Evolutionary conservation across 2,797 vertebrate genomes (phyloP).

Genomic region (Oryzias sinensis): DNA sequence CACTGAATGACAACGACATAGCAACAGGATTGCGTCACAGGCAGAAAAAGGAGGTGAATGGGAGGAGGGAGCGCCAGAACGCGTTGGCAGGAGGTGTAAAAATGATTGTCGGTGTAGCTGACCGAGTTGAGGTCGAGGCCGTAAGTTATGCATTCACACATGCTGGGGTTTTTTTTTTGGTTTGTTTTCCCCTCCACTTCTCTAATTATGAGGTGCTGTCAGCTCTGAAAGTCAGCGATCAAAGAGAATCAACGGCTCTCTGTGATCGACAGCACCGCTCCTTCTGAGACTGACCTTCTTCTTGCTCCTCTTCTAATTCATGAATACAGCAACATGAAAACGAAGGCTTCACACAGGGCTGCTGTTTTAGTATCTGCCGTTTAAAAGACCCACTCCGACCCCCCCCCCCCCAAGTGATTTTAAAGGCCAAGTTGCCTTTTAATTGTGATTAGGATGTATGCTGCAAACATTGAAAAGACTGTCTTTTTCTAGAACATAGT

Average conservation of each 20-base stretch:
- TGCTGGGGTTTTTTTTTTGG: slow-evolving; percentile 43
- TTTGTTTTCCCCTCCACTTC: slow-evolving; percentile 1
- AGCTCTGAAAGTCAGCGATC: slow-evolving; percentile 65
- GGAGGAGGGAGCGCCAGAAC: slow-evolving; percentile 16
- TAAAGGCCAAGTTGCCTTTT: not conserved
- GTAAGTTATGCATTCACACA: slow-evolving; percentile 65
- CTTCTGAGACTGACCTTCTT: slow-evolving; percentile 1
- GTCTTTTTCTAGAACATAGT: no score
- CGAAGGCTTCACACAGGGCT: no score
- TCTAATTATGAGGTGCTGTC: slow-evolving; percentile 67
- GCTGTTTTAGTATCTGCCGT: not conserved
- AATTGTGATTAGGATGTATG: no score
- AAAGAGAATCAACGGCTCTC: slow-evolving; percentile 62
- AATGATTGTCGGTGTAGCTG: slow-evolving; percentile 42
- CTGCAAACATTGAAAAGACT: not conserved
- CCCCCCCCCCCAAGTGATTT: not conserved
- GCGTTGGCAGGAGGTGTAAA: slow-evolving; percentile 34
- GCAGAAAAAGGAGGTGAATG: slow-evolving; percentile 17
- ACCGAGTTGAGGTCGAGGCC: slow-evolving; percentile 51
- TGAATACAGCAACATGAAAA: no score
- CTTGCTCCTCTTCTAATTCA: no score
- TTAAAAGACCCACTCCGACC: not conserved
- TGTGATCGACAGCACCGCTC: slow-evolving; percentile 36
- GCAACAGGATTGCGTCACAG: slow-evolving; percentile 72
- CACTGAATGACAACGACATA: slow-evolving; percentile 68